phyloP scores from a whole-genome alignment of 2,797 vertebrate species.

The Mionectes olivaceus region DNA sequence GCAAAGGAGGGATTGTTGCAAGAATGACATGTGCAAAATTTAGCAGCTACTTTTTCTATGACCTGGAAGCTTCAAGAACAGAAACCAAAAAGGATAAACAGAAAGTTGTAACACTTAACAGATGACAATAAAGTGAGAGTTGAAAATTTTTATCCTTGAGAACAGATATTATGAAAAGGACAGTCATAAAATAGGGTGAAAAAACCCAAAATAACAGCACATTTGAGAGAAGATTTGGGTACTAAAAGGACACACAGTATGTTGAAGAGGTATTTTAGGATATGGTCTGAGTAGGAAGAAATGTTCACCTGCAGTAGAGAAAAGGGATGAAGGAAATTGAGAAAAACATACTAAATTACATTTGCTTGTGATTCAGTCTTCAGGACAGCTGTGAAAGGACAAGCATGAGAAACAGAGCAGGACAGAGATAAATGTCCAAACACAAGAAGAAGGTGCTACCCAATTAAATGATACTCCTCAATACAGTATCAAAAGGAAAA shows the following conservation, averaged over 20 bases:
- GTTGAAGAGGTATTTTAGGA: not conserved
- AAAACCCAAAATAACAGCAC: accelerated
- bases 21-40: not conserved
- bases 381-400: not conserved
- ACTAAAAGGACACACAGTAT: not conserved
- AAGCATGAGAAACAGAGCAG: not conserved
- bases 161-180: not conserved
- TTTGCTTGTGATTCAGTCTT: not conserved
- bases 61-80: not conserved
- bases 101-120: not conserved
- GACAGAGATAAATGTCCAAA: not conserved
- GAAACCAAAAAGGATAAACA: not conserved
- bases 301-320: not conserved
- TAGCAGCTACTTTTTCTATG: not conserved
- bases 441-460: not conserved
- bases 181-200: not conserved
- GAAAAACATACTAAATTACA: not conserved
- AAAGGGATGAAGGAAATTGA: not conserved
- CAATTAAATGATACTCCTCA: not conserved
- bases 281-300: not conserved
- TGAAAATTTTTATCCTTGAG: not conserved
- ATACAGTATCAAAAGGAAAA: not conserved
- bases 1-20: not conserved
- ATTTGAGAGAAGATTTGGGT: not conserved
- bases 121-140: not conserved